phyloP scores from a whole-genome alignment of 2,113 vertebrate genomes.

The Athene noctua region DNA sequence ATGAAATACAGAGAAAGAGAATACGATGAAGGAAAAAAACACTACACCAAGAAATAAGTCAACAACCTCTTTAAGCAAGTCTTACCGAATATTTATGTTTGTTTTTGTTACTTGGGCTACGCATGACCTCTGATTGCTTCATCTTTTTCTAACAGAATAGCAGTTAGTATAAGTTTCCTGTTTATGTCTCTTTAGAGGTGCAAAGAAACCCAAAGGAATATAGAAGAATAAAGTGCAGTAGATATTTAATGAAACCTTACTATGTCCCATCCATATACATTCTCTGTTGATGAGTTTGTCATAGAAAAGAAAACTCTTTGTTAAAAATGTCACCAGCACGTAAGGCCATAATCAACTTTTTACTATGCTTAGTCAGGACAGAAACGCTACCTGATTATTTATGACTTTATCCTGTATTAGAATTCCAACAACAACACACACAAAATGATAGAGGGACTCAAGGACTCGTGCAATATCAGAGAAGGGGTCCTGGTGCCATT shows the following conservation, averaged over 20 bases:
- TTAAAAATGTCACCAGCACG: not conserved
- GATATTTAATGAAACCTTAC: not conserved
- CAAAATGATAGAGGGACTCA: not conserved
- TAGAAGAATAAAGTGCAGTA: not conserved
- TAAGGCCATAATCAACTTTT: not conserved
- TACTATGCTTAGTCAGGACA: not conserved
- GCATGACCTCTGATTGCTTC: not conserved
- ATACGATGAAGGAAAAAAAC: not conserved
- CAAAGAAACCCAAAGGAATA: not conserved
- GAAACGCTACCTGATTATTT: not conserved
- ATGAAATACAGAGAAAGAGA: not conserved
- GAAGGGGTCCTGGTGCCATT: not conserved
- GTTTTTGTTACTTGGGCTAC: not conserved
- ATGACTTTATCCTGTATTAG: not conserved
- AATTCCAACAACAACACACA: not conserved
- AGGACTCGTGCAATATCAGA: not conserved
- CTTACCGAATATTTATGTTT: not conserved
- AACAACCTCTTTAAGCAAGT: not conserved
- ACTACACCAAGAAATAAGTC: not conserved
- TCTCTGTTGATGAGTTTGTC: not conserved
- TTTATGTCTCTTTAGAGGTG: not conserved
- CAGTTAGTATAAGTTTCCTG: not conserved
- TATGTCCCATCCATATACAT: accelerated
- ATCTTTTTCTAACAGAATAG: not conserved
- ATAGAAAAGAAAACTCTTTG: not conserved